Evolutionary conservation across 2,113 vertebrate genomes (phyloP).

Genomic region (Syngnathus scovelli): DNA sequence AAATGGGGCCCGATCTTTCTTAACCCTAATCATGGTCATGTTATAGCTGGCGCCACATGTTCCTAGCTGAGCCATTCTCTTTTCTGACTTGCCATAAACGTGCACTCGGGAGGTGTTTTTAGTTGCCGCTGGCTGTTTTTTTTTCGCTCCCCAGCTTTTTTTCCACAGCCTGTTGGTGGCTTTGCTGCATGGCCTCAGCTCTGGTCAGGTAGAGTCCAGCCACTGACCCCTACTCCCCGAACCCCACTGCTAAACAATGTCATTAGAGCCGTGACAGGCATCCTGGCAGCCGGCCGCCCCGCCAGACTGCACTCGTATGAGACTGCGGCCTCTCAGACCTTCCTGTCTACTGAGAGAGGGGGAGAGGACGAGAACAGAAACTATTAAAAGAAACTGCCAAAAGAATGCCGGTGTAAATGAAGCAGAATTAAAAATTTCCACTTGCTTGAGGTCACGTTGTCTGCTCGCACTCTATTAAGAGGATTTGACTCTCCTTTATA

Average conservation of each 20-base stretch:
- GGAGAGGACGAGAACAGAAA: slow-evolving; percentile 6
- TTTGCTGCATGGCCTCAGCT: slow-evolving; percentile 35
- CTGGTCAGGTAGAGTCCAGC: slow-evolving; percentile 60
- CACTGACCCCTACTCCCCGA: slow-evolving; percentile 52
- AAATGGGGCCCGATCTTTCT: slow-evolving; percentile 33
- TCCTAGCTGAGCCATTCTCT: slow-evolving; percentile 22
- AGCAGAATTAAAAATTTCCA: slow-evolving; percentile 14
- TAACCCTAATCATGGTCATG: slow-evolving; percentile 26
- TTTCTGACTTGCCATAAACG: slow-evolving; percentile 31
- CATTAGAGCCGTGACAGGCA: slow-evolving; percentile 57
- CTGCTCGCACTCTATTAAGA: slow-evolving; percentile 1
- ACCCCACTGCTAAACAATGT: slow-evolving; percentile 68
- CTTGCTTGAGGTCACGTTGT: slow-evolving; percentile 7
- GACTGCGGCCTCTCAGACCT: slow-evolving; percentile 36
- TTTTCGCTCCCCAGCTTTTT: slow-evolving; percentile 16
- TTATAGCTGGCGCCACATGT: slow-evolving; percentile 28
- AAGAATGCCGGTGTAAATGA: slow-evolving; percentile 23
- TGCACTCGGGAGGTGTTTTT: slow-evolving; percentile 31
- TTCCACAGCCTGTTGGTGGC: slow-evolving; percentile 53
- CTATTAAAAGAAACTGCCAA: slow-evolving; percentile 9
- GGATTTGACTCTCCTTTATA: background rate
- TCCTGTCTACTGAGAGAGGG: slow-evolving; percentile 38
- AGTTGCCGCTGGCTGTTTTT: slow-evolving; percentile 16
- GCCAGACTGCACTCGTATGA: slow-evolving; percentile 53
- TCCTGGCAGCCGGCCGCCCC: slow-evolving; percentile 38